phyloP scores from a whole-genome alignment of 1,140 invertebrate genomes.

The Apis dorsata region DNA sequence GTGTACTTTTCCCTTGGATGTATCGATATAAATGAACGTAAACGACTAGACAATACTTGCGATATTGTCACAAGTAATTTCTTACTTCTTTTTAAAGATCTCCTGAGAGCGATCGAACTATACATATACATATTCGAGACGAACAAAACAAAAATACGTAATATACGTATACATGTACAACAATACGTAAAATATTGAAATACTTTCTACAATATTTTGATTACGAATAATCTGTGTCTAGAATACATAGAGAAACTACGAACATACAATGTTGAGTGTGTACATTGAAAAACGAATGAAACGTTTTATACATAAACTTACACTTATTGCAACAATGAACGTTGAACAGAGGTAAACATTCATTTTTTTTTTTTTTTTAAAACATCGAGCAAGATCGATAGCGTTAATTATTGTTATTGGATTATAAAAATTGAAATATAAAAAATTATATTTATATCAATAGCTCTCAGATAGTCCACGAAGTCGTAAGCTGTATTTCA shows the following conservation, averaged over 20 bases:
- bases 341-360: not conserved
- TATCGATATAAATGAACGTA: conserved; percentile 51
- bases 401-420: not conserved
- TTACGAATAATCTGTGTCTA: conserved; percentile 40
- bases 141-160: conserved; percentile 14
- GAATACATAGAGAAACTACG: conserved; percentile 25
- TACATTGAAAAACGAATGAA: conserved; percentile 4
- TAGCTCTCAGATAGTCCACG: conserved; percentile 28
- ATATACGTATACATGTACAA: not conserved
- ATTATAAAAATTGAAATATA: conserved; percentile 3
- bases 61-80: conserved; percentile 51
- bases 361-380: not conserved
- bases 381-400: not conserved
- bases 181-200: conserved; percentile 42
- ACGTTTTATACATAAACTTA: not conserved
- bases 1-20: conserved; percentile 7
- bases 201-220: conserved; percentile 35
- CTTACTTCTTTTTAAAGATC: conserved; percentile 39
- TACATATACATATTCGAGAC: not conserved
- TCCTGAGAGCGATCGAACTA: conserved; percentile 51
- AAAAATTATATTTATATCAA: conserved; percentile 8
- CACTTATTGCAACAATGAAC: not conserved
- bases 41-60: conserved; percentile 63
- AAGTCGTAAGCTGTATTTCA: conserved; percentile 20
- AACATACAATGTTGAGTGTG: not conserved